Percentiles rank a stretch among this genome's conserved stretches.
These are phyloP conservation scores for Siderastrea siderea DNA, from an alignment of 92 coral and sea anemone genomes.

Conservation along the genomic window DNA sequence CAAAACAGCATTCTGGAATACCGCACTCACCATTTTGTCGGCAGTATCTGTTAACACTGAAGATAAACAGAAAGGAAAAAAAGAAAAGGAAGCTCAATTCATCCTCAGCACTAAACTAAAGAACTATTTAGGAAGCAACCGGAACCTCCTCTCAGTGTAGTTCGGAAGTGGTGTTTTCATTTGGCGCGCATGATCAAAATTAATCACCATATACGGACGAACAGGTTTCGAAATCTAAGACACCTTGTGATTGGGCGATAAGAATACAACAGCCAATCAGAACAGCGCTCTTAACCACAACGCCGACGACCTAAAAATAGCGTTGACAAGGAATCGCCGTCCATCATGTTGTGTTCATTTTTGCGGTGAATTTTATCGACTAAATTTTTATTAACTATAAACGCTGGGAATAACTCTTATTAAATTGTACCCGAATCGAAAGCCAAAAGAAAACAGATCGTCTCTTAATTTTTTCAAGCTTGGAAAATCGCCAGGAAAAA, in stretches of 20 bases:
- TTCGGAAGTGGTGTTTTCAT: slow-evolving; percentile 59
- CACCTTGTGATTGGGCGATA: slow-evolving; percentile 22
- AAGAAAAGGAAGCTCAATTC: slow-evolving; percentile 9
- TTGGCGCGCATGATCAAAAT: slow-evolving; percentile 50
- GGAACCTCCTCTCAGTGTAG: slow-evolving; percentile 20
- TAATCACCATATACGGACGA: slow-evolving; percentile 27
- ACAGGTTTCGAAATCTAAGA: slow-evolving; percentile 29
- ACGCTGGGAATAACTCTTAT: background rate
- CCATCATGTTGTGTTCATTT: background rate
- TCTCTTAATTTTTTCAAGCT: background rate
- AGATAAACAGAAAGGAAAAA: background rate
- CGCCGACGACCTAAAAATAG: slow-evolving; percentile 27
- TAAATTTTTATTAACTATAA: background rate
- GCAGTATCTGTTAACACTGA: slow-evolving; percentile 13
- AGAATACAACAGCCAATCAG: slow-evolving; percentile 26
- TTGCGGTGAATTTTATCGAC: slow-evolving; percentile 33
- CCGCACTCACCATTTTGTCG: slow-evolving; percentile 42
- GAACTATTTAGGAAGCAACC: slow-evolving; percentile 5
- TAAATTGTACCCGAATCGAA: slow-evolving; percentile 1
- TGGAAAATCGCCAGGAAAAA: slow-evolving; percentile 15
- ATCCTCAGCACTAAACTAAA: background rate
- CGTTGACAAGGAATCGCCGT: slow-evolving; percentile 9
- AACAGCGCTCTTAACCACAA: background rate
- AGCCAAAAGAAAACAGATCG: background rate
- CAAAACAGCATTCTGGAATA: background rate